Conservation (phyloP, 2,888 invertebrate species). For the Nymphalis c-album region DNA sequence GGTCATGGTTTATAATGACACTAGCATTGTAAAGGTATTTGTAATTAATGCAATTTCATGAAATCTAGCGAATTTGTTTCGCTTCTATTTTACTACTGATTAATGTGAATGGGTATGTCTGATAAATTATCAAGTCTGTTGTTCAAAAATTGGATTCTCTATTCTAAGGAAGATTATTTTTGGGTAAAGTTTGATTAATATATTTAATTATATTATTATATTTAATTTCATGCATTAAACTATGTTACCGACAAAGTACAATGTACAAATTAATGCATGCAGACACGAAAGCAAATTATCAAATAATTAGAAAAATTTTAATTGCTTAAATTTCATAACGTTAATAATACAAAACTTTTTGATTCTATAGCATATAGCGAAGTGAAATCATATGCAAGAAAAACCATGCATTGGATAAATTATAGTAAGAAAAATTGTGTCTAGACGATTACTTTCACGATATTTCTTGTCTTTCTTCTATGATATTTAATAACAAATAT, state of each 20-base stretch:
- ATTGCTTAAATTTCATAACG: conserved; percentile 9
- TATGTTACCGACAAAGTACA: conserved; percentile 27
- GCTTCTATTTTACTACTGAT: conserved; percentile 28
- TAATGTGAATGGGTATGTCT: conserved; percentile 23
- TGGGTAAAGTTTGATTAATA: background rate
- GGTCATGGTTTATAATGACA: conserved; percentile 14
- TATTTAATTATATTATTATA: conserved; percentile 11
- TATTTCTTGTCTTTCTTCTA: background rate
- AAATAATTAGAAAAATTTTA: conserved; percentile 17
- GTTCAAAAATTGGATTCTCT: conserved; percentile 15
- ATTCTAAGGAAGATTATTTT: conserved; percentile 20
- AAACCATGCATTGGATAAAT: conserved; percentile 28
- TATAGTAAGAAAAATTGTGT: conserved; percentile 37
- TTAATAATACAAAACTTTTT: conserved; percentile 10
- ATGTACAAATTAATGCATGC: conserved; percentile 59
- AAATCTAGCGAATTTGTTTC: conserved; percentile 36
- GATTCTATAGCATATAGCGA: conserved; percentile 26
- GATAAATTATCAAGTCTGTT: conserved; percentile 22
- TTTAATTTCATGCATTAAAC: conserved; percentile 32
- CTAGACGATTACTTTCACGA: conserved; percentile 61
- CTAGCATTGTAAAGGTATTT: conserved; percentile 26
- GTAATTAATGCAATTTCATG: conserved; percentile 27
- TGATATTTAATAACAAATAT: background rate
- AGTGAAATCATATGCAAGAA: conserved; percentile 42
- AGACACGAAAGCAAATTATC: conserved; percentile 61